Evolutionary conservation across 1,140 invertebrate species (phyloP).

Genomic region (Macrostomum lignano): DNA sequence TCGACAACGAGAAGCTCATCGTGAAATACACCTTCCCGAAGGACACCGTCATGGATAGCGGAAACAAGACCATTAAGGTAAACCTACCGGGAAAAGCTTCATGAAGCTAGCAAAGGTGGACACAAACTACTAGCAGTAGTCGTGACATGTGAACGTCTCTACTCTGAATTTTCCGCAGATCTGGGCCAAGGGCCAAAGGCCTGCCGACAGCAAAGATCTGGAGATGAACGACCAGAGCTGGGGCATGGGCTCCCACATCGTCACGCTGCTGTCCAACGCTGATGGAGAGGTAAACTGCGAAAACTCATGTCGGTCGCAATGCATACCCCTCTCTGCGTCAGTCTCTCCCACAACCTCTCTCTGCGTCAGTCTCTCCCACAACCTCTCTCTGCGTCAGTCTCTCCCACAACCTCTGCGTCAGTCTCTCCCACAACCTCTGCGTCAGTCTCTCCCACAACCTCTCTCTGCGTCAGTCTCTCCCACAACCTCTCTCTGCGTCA

Average conservation of each 20-base stretch:
- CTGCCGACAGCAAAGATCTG: constrained; percentile 4
- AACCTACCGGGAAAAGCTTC: neutral
- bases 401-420: no score
- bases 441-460: no score
- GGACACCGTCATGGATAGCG: constrained; percentile 6
- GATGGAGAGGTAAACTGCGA: constrained; percentile 3
- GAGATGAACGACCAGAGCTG: neutral
- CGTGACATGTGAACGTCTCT: neutral
- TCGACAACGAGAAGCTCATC: neutral
- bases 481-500: no score
- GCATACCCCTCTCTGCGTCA: no score
- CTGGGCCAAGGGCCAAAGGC: constrained; percentile 3
- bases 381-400: no score
- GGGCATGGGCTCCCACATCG: neutral
- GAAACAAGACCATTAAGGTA: constrained; percentile 11
- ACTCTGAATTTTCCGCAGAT: neutral
- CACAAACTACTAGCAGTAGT: neutral
- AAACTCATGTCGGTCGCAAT: no score
- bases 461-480: no score
- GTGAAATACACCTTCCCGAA: neutral
- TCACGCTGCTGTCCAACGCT: constrained; percentile 6
- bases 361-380: no score
- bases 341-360: no score
- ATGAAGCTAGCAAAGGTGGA: constrained; percentile 5
- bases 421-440: no score